Conservation (phyloP, 1,140 invertebrate species). For the Druon quercuslanigerum region DNA sequence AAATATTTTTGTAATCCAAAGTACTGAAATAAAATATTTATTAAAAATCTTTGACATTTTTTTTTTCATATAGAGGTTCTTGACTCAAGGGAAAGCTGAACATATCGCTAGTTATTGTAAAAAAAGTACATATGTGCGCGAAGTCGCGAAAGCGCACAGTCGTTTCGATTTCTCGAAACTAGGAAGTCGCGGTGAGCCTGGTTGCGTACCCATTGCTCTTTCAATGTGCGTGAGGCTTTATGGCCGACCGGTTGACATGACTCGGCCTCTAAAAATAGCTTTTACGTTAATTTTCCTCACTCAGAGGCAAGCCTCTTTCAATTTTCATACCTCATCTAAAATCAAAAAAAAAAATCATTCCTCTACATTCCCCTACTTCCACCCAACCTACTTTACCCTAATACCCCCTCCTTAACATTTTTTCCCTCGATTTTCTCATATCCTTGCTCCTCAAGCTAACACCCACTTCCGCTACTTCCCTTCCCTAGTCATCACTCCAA, state of each 20-base stretch:
- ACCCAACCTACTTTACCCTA: too few relatives aligned
- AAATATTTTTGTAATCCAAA: too few relatives aligned
- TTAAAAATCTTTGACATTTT: too few relatives aligned
- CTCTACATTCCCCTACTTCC: too few relatives aligned
- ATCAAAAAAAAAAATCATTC: too few relatives aligned
- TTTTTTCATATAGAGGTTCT: slow-evolving; percentile 2
- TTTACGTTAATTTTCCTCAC: slow-evolving; percentile 70
- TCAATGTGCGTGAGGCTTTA: slow-evolving; percentile 57
- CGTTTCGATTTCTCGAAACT: slow-evolving; percentile 59
- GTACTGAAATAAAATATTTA: too few relatives aligned
- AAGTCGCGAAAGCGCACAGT: slow-evolving; percentile 19
- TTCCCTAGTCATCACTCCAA: too few relatives aligned
- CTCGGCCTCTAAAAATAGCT: slow-evolving; percentile 72
- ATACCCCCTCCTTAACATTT: too few relatives aligned
- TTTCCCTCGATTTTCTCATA: too few relatives aligned
- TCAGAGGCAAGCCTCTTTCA: slow-evolving; percentile 63
- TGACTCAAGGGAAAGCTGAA: slow-evolving; percentile 14
- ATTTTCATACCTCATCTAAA: slow-evolving; percentile 4
- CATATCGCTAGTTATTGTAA: neutral
- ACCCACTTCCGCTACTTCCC: too few relatives aligned
- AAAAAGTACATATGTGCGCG: slow-evolving; percentile 26
- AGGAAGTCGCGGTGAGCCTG: slow-evolving; percentile 56
- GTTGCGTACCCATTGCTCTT: slow-evolving; percentile 43
- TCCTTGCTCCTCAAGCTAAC: too few relatives aligned
- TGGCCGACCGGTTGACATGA: slow-evolving; percentile 66